These are phyloP conservation scores for Psilanteris sp. DNA, from an alignment of 1,140 invertebrate species.

Conservation along the genomic window DNA sequence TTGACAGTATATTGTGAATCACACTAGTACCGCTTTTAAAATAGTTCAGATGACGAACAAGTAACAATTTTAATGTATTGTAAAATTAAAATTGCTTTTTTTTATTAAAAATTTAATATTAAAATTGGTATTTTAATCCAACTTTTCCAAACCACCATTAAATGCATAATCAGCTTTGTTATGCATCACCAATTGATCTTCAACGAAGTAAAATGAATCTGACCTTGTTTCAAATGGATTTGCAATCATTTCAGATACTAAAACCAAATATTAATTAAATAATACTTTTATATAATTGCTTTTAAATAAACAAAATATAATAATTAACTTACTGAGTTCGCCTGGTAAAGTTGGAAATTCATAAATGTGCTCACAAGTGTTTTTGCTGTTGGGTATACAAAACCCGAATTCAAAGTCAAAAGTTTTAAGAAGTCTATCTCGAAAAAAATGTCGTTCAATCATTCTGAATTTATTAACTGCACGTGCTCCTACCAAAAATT, in stretches of 20 bases:
- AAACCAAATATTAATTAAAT: constrained; percentile 61
- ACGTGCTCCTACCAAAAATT: constrained; percentile 95
- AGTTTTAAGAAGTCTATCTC: constrained; percentile 96
- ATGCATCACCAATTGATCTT: constrained; percentile 98
- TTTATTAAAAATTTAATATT: no score
- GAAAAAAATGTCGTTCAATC: constrained; percentile 99
- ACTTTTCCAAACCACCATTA: constrained; percentile 83
- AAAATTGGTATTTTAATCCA: constrained; percentile 53
- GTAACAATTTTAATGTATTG: constrained; percentile 29
- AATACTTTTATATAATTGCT: no score
- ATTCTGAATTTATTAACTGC: constrained; percentile 98
- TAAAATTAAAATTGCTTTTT: no score
- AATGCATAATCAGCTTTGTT: constrained; percentile 99
- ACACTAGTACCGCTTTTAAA: constrained; percentile 28
- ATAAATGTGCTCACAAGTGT: constrained; percentile 99
- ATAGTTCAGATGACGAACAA: constrained; percentile 23
- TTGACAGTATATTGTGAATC: constrained; percentile 16
- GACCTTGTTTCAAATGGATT: constrained; percentile 98
- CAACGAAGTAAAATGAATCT: constrained; percentile 99
- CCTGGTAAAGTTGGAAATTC: constrained; percentile 95
- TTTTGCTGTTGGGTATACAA: constrained; percentile 98
- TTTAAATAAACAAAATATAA: no score
- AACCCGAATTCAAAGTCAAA: constrained; percentile 99
- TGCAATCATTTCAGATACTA: constrained; percentile 97
- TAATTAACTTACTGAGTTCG: constrained; percentile 87